Evolutionary conservation across 2,113 vertebrate genomes (phyloP).

Genomic region (Calcarius ornatus): DNA sequence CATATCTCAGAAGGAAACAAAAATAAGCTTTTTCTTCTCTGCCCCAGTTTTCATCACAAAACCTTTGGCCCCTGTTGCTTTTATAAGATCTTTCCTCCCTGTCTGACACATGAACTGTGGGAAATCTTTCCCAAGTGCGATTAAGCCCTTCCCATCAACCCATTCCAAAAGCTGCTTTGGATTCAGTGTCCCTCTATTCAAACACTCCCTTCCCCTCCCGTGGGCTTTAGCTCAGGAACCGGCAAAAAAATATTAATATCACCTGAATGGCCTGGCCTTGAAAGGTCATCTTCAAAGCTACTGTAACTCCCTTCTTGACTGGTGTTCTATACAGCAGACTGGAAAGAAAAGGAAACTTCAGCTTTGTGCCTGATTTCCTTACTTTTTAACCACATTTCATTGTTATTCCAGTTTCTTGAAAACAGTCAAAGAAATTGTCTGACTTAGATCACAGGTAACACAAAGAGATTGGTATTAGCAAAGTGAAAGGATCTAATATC

Average conservation of each 20-base stretch:
- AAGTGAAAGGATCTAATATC: not conserved
- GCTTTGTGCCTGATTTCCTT: constrained; percentile 25
- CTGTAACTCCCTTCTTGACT: not conserved
- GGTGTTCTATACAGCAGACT: not conserved
- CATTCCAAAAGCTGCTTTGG: constrained; percentile 25
- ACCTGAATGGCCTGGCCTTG: not conserved
- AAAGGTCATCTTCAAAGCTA: constrained; percentile 10
- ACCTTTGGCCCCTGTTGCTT: constrained; percentile 51
- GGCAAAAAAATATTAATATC: constrained; percentile 18
- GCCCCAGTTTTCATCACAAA: constrained; percentile 48
- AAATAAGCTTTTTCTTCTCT: constrained; percentile 64
- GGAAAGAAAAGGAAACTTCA: not conserved
- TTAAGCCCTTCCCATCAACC: constrained; percentile 29
- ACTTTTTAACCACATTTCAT: not conserved
- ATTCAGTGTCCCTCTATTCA: constrained; percentile 27
- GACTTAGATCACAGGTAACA: constrained; percentile 7
- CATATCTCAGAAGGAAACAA: constrained; percentile 49
- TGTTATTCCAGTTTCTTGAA: not conserved
- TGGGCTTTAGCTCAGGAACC: not conserved
- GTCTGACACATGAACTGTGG: constrained; percentile 45
- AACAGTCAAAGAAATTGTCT: not conserved
- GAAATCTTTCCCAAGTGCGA: constrained; percentile 17
- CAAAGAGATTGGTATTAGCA: not conserved
- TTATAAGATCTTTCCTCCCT: constrained; percentile 36
- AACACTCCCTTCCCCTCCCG: not conserved